Conservation (phyloP, 2,888 invertebrate species). For the Agriopis leucophaearia region DNA sequence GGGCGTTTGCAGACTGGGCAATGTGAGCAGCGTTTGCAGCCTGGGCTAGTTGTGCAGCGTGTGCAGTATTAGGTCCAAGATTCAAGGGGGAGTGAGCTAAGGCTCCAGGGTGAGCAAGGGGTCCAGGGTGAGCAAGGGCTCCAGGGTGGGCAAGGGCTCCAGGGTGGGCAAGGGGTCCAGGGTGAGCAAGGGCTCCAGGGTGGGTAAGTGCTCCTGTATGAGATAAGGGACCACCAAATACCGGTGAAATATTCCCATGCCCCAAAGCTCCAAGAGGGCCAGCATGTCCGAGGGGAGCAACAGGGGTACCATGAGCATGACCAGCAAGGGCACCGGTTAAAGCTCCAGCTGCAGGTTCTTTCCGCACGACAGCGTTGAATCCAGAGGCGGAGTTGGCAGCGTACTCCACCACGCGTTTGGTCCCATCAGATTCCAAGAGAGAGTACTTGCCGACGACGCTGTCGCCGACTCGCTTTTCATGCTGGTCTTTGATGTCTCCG, state of each 20-base stretch:
- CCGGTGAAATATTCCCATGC: slow-evolving; percentile 21
- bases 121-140: slow-evolving; percentile 33
- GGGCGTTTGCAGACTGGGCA: slow-evolving; percentile 43
- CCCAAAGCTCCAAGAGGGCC: slow-evolving; percentile 36
- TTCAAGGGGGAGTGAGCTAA: slow-evolving; percentile 35
- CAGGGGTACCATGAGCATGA: slow-evolving; percentile 32
- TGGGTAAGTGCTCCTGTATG: slow-evolving; percentile 26
- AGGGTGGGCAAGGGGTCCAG: slow-evolving; percentile 25
- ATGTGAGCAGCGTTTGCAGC: slow-evolving; percentile 41
- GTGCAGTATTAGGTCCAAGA: slow-evolving; percentile 38
- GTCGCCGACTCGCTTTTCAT: slow-evolving; percentile 87
- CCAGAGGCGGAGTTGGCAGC: slow-evolving; percentile 67
- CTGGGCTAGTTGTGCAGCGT: slow-evolving; percentile 41
- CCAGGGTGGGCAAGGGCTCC: slow-evolving; percentile 35
- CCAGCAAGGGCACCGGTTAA: slow-evolving; percentile 23
- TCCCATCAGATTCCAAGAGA: slow-evolving; percentile 86
- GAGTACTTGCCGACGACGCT: slow-evolving; percentile 84
- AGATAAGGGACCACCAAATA: slow-evolving; percentile 5
- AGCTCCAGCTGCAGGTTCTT: slow-evolving; percentile 58
- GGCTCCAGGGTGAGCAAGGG: slow-evolving; percentile 27
- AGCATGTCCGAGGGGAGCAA: slow-evolving; percentile 36
- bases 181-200: slow-evolving; percentile 36
- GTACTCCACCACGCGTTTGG: slow-evolving; percentile 86
- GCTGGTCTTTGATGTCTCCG: slow-evolving; percentile 77
- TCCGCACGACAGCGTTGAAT: slow-evolving; percentile 71